Evolutionary conservation across 1,140 invertebrate genomes (phyloP), one percentile per base, ranked within the genome.

Genomic region (Drosophila novamexicana): DNA sequence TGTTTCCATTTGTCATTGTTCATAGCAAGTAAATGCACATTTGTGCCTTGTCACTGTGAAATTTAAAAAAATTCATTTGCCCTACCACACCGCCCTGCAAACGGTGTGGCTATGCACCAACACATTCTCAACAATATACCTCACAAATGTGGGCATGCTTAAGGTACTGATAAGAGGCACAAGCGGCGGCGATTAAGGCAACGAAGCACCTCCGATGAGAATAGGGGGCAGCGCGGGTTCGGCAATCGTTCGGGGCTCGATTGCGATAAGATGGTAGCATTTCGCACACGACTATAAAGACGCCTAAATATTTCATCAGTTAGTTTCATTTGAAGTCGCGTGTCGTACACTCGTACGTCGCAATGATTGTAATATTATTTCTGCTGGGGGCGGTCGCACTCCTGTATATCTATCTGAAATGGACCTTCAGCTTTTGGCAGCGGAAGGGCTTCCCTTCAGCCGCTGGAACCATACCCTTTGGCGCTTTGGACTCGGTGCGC

Each of bases 371-470:
- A 12, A 10, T 81, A 61, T 34, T 75, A 10, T 42, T 81, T 6
- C 39, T 84, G 7, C 12, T 84, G 16, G 40, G 45, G 2, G 70
- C 49, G 12, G 65, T 63, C 2, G 61, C 74, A 0, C 64, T 91
- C 18, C 47, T 85, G 0, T 74, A 91, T 50, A 57, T 76, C 8
- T 91, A 79, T 34, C 57, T 90, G 0, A 89, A 78, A 39, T 79
- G 86, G 72, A 75, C 37, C 8, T 92, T 85, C 16, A 82, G 61
- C 8, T 85, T 68, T 64, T 92, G 92, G 92, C 71, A 88, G 12
- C 81, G 91, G 2, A 62, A 81, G 37, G 89, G 89, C n/a, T 85
- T 92, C 10, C 79, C 82, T 0, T 69, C 71, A 0, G 8, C 34
- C 1, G 53, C 37, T 1, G 59, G 62, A 3, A 58, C 12, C 6